Evolutionary conservation across 2,113 vertebrate genomes (phyloP).

Genomic region (Oophaga pumilio): DNA sequence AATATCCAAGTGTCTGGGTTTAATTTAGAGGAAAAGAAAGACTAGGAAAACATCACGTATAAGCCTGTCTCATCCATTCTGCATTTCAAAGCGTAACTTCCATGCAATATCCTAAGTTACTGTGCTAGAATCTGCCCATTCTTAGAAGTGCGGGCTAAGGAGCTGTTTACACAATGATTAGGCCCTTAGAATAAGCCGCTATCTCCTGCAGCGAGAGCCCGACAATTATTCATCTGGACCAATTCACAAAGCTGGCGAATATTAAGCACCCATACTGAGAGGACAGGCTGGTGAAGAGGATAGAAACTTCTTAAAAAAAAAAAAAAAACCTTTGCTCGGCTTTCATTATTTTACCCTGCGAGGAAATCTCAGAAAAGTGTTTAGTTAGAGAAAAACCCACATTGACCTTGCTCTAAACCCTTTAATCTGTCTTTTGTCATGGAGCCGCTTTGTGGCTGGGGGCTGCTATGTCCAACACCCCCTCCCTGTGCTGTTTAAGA

Average conservation of each 20-base stretch:
- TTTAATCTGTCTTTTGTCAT: slow-evolving; percentile 86
- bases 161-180: slow-evolving; percentile 99
- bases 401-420: slow-evolving; percentile 85
- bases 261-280: slow-evolving; percentile 99
- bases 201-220: slow-evolving; percentile 96
- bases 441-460: slow-evolving; percentile 83
- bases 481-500: slow-evolving; percentile 59
- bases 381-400: slow-evolving; percentile 88
- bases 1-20: neutral
- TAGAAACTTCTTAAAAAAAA: slow-evolving; percentile 85
- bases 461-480: slow-evolving; percentile 72
- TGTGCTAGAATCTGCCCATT: slow-evolving; percentile 90
- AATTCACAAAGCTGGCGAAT: slow-evolving; percentile 98
- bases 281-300: slow-evolving; percentile 92
- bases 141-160: slow-evolving; percentile 93
- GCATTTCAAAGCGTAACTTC: slow-evolving; percentile 83
- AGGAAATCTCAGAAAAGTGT: slow-evolving; percentile 89
- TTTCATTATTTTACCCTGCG: slow-evolving; percentile 86
- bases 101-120: slow-evolving; percentile 88
- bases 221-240: slow-evolving; percentile 96
- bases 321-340: slow-evolving; percentile 79
- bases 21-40: neutral
- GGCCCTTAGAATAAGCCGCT: slow-evolving; percentile 98
- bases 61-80: slow-evolving; percentile 81
- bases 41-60: slow-evolving; percentile 75